Conservation (phyloP, 2,888 invertebrate species). For the Cremastinae sp. region DNA sequence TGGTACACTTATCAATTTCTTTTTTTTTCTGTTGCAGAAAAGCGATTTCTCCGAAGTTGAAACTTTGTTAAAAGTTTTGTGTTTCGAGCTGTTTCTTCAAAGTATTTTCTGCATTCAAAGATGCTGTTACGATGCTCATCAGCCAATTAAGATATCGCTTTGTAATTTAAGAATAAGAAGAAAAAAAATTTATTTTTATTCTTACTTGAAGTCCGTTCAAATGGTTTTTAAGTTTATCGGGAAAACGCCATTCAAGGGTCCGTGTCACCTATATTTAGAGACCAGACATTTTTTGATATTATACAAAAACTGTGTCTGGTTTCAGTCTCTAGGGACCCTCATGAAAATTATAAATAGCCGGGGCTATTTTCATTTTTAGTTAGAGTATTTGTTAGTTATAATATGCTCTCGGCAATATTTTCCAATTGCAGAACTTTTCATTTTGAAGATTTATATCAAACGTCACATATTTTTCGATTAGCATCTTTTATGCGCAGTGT, state of each 20-base stretch:
- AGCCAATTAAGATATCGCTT: slow-evolving; percentile 73
- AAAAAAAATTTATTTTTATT: slow-evolving; percentile 47
- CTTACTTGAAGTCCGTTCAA: slow-evolving; percentile 8
- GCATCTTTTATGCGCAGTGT: too few species aligned
- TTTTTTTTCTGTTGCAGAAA: background rate
- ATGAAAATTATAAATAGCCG: slow-evolving; percentile 54
- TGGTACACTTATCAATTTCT: too few species aligned
- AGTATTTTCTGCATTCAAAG: slow-evolving; percentile 5
- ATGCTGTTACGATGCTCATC: slow-evolving; percentile 53
- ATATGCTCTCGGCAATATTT: too few species aligned
- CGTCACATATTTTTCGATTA: too few species aligned
- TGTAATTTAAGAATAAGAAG: slow-evolving; percentile 64
- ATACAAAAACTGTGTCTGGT: slow-evolving; percentile 43
- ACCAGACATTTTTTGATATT: slow-evolving; percentile 41
- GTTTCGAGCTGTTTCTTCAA: slow-evolving; percentile 43
- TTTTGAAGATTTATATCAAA: too few species aligned
- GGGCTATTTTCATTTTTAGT: too few species aligned
- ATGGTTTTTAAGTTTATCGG: slow-evolving; percentile 30
- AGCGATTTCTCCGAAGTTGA: slow-evolving; percentile 46
- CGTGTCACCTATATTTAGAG: slow-evolving; percentile 31
- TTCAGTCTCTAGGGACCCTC: slow-evolving; percentile 47
- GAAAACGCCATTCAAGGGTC: slow-evolving; percentile 46
- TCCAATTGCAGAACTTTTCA: too few species aligned
- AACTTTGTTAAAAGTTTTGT: slow-evolving; percentile 75
- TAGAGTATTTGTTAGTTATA: too few species aligned